A percentile compares a stretch with the other conserved stretches of the same genome.
These are phyloP conservation scores for Seira sanloemensis DNA, from an alignment of 2,888 invertebrate genomes.

Conservation along the genomic window DNA sequence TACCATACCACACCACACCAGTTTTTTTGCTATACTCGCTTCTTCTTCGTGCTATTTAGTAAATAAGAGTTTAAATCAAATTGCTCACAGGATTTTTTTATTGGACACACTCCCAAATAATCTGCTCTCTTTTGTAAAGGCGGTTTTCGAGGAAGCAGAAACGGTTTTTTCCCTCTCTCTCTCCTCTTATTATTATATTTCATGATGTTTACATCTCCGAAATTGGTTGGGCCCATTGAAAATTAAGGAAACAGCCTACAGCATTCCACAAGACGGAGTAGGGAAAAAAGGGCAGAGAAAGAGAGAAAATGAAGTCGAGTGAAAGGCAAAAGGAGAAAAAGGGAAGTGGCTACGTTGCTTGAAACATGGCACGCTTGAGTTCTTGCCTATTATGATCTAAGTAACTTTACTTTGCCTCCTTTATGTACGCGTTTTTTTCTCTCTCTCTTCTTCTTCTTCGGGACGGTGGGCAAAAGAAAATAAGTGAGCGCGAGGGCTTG, in stretches of 20 bases:
- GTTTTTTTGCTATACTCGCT: not conserved
- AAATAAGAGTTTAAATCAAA: slow-evolving; percentile 9
- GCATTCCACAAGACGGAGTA: slow-evolving; percentile 16
- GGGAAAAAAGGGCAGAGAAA: slow-evolving; percentile 26
- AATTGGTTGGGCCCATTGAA: slow-evolving; percentile 73
- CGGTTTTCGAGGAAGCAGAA: slow-evolving; percentile 42
- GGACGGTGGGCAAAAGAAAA: slow-evolving; percentile 41
- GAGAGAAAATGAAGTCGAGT: slow-evolving; percentile 5
- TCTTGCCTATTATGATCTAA: slow-evolving; percentile 17
- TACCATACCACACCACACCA: not conserved
- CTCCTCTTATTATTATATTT: no score
- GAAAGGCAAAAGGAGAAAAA: slow-evolving; percentile 30
- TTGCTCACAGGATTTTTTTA: not conserved
- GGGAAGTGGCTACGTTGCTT: slow-evolving; percentile 34
- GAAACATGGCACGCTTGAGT: slow-evolving; percentile 17
- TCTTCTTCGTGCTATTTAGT: no score
- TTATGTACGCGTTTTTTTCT: no score
- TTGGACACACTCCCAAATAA: not conserved
- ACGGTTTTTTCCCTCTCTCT: slow-evolving; percentile 56
- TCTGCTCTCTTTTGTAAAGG: not conserved
- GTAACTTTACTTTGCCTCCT: not conserved
- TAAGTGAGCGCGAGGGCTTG: slow-evolving; percentile 14
- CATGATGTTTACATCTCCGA: slow-evolving; percentile 68
- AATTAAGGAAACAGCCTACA: slow-evolving; percentile 71
- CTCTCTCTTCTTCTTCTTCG: no score